Conservation (phyloP, 2,113 vertebrate species). For the Pipra filicauda region DNA sequence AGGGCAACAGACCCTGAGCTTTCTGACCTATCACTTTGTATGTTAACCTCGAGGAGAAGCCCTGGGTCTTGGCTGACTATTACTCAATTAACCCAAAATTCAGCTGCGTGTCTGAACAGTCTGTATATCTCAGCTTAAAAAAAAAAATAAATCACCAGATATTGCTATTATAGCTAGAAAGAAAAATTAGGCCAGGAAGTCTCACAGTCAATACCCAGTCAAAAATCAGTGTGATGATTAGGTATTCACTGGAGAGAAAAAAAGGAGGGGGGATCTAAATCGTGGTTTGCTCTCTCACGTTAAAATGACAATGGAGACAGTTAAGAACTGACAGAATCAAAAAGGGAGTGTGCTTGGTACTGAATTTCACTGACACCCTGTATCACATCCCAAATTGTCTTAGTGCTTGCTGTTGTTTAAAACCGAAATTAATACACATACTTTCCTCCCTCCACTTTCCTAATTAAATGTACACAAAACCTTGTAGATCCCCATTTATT, state of each 20-base stretch:
- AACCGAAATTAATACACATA: conserved; percentile 11
- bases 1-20: background rate
- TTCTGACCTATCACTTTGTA: conserved; percentile 12
- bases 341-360: conserved; percentile 10
- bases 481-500: background rate
- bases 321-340: conserved; percentile 12
- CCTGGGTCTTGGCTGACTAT: background rate
- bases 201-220: conserved; percentile 35
- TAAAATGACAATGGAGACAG: conserved; percentile 63
- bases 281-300: conserved; percentile 6
- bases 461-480: conserved; percentile 35
- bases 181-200: conserved; percentile 59
- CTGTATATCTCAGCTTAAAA: background rate
- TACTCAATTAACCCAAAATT: conserved; percentile 58
- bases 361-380: background rate
- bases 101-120: background rate
- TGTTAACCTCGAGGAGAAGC: background rate
- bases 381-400: background rate
- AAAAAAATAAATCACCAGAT: background rate
- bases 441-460: conserved; percentile 17
- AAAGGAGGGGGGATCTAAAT: conserved; percentile 32
- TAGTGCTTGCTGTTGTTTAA: background rate
- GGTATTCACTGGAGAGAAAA: conserved; percentile 38
- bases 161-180: background rate
- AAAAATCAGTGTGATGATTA: conserved; percentile 50